Conservation (phyloP, 92 coral and sea anemone genomes). For the Micromussa lordhowensis region DNA sequence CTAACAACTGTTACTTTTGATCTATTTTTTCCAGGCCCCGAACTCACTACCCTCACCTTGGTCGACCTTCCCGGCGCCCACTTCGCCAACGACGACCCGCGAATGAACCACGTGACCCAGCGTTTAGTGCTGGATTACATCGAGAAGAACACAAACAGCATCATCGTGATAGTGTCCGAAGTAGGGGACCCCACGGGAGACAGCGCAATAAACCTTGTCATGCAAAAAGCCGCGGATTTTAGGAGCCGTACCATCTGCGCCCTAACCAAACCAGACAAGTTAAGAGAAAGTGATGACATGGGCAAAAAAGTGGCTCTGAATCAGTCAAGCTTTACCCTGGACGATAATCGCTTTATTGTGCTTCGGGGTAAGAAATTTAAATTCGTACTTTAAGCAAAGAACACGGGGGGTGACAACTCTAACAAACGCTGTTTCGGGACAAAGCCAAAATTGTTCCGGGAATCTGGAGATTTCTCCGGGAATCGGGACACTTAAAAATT, state of each 20-base stretch:
- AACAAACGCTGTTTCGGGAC: no score
- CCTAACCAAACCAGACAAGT: constrained; percentile 83
- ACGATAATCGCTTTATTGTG: constrained; percentile 78
- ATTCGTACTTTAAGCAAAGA: no score
- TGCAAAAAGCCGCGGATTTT: constrained; percentile 72
- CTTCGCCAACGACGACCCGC: constrained; percentile 78
- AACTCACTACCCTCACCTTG: constrained; percentile 73
- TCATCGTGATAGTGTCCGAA: constrained; percentile 77
- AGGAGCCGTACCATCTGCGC: constrained; percentile 79
- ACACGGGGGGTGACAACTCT: no score
- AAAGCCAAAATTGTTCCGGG: no score
- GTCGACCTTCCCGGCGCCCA: constrained; percentile 91
- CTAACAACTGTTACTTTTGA: neutral
- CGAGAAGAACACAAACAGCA: constrained; percentile 79
- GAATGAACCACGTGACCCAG: constrained; percentile 79
- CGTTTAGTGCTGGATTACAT: constrained; percentile 78
- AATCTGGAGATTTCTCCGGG: no score
- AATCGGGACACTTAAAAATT: no score
- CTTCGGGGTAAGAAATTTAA: constrained; percentile 61
- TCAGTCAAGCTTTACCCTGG: constrained; percentile 74
- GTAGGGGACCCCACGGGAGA: constrained; percentile 94
- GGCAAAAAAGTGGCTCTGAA: constrained; percentile 79
- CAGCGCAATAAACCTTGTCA: constrained; percentile 83
- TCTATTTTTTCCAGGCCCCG: constrained; percentile 63
- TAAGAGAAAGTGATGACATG: constrained; percentile 73